Evolutionary conservation across 2,797 vertebrate genomes (phyloP).

Genomic region (Poliocrania exsul): DNA sequence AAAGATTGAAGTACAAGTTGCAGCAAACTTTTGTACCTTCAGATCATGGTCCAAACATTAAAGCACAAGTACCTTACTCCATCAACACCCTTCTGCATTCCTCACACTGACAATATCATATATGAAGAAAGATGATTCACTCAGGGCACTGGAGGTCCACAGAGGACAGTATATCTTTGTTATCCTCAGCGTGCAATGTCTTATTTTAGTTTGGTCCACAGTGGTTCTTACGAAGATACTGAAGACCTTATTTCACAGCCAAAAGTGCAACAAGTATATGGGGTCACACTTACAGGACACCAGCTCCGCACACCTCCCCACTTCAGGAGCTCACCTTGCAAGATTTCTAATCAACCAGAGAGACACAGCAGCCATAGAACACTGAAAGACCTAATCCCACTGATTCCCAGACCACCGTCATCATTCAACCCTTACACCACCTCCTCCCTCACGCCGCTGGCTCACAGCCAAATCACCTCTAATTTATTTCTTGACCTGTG

Average conservation of each 20-base stretch:
- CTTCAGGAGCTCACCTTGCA: neutral
- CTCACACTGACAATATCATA: accelerated
- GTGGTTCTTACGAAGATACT: accelerated
- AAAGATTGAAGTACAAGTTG: neutral
- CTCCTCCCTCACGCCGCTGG: neutral
- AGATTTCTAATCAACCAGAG: neutral
- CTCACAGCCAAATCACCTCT: neutral
- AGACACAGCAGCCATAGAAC: neutral
- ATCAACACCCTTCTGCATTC: neutral
- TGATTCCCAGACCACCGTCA: neutral
- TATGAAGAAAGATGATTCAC: neutral
- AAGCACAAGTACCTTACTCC: accelerated
- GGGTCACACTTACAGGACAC: neutral
- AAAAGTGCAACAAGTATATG: accelerated
- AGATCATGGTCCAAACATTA: neutral
- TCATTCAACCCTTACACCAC: neutral
- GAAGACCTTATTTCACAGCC: neutral
- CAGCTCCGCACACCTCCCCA: accelerated
- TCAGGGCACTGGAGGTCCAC: neutral
- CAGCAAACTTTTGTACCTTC: neutral
- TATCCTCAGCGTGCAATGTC: neutral
- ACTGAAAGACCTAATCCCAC: neutral
- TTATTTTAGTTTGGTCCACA: neutral
- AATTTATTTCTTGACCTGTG: neutral
- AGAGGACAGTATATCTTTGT: neutral